Percentiles rank a stretch among this genome's conserved stretches.
phyloP scores from a whole-genome alignment of 2,888 invertebrate genomes.

The Apeira syringaria region DNA sequence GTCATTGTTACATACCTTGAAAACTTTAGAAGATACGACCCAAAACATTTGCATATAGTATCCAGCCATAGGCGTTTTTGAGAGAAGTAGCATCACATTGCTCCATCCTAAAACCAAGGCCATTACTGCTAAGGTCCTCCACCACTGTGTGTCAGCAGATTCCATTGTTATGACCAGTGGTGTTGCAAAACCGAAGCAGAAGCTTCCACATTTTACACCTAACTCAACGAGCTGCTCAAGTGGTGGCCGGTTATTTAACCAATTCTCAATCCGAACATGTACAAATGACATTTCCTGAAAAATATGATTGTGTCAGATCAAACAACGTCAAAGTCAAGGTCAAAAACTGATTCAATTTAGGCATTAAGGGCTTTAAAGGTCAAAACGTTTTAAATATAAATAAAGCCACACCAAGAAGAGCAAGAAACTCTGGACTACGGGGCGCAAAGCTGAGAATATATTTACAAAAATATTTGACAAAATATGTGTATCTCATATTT shows the following conservation, averaged over 20 bases:
- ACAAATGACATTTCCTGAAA: slow-evolving; percentile 1
- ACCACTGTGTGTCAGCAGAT: neutral
- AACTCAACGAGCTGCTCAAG: neutral
- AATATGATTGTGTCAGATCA: too few species aligned
- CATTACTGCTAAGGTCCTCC: slow-evolving; percentile 3
- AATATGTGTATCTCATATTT: too few species aligned
- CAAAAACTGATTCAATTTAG: too few species aligned
- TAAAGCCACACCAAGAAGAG: too few species aligned
- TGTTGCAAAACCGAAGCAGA: neutral
- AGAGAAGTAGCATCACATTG: slow-evolving; percentile 80
- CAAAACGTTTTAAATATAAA: too few species aligned
- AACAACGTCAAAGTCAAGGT: too few species aligned
- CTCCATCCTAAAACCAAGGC: slow-evolving; percentile 61
- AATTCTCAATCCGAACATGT: neutral
- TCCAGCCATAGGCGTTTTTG: slow-evolving; percentile 80
- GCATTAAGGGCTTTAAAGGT: too few species aligned
- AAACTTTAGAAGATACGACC: slow-evolving; percentile 77
- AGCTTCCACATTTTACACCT: slow-evolving; percentile 4
- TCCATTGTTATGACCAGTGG: neutral
- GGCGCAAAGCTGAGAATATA: too few species aligned
- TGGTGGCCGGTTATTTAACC: neutral
- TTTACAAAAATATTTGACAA: too few species aligned
- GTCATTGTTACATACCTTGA: too few species aligned
- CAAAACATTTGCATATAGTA: slow-evolving; percentile 84
- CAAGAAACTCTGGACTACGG: too few species aligned